Evolutionary conservation across 2,113 vertebrate genomes (phyloP).

Genomic region (Laticauda colubrina): DNA sequence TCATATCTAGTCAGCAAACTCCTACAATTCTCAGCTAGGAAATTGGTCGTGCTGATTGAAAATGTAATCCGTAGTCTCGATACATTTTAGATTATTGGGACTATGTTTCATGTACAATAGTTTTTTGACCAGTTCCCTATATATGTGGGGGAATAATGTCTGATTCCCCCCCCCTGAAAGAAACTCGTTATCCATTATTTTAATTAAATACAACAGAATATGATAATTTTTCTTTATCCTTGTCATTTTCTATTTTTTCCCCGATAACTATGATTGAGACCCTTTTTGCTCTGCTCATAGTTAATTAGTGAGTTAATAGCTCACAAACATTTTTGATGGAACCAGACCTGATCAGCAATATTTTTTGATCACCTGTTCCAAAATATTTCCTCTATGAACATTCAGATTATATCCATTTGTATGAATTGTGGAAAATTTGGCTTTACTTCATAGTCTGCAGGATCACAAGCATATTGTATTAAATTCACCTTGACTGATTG

Average conservation of each 20-base stretch:
- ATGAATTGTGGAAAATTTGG: constrained; percentile 44
- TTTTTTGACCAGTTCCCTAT: background rate
- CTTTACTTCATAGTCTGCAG: constrained; percentile 17
- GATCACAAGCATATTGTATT: background rate
- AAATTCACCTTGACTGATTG: constrained; percentile 8
- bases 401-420: constrained; percentile 8
- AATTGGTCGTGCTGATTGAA: background rate
- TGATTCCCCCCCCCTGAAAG: background rate
- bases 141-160: constrained; percentile 14
- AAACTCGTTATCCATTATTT: background rate
- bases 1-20: background rate
- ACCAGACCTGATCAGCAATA: constrained; percentile 60
- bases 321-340: constrained; percentile 62
- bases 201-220: background rate
- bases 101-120: background rate
- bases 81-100: background rate
- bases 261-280: constrained; percentile 50
- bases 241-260: constrained; percentile 35
- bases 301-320: constrained; percentile 71
- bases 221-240: constrained; percentile 37
- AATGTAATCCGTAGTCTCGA: background rate
- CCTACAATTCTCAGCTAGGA: background rate
- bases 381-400: background rate
- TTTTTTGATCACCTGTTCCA: constrained; percentile 70
- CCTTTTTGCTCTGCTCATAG: constrained; percentile 66